phyloP scores from a whole-genome alignment of 2,888 invertebrate genomes.

The Copidosoma aretas region DNA sequence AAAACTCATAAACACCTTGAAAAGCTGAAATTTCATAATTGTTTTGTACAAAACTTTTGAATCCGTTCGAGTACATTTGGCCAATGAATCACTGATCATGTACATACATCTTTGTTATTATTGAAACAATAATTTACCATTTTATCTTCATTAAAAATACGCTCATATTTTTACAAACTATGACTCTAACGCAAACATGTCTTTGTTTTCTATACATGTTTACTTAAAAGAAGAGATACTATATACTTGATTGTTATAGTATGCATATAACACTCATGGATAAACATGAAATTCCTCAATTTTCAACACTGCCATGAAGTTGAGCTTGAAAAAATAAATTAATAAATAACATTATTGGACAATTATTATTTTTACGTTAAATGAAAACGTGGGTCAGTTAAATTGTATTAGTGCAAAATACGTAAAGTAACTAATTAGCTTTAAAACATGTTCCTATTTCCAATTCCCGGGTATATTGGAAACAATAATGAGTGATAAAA shows the following conservation, averaged over 20 bases:
- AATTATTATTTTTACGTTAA: slow-evolving; percentile 21
- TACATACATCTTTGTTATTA: slow-evolving; percentile 43
- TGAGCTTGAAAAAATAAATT: slow-evolving; percentile 28
- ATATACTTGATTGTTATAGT: slow-evolving; percentile 7
- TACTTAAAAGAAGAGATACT: slow-evolving; percentile 20
- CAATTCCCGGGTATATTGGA: slow-evolving; percentile 34
- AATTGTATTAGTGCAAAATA: slow-evolving; percentile 30
- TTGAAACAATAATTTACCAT: slow-evolving; percentile 24
- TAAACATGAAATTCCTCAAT: slow-evolving; percentile 32
- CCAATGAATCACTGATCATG: slow-evolving; percentile 43
- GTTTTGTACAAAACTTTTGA: slow-evolving; percentile 42
- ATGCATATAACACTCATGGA: slow-evolving; percentile 16
- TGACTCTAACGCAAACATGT: slow-evolving; percentile 28
- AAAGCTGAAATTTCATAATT: slow-evolving; percentile 52
- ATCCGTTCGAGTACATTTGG: slow-evolving; percentile 42
- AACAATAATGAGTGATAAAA: slow-evolving; percentile 35
- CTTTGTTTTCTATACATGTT: slow-evolving; percentile 21
- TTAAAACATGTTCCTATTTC: slow-evolving; percentile 38
- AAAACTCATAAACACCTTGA: slow-evolving; percentile 55
- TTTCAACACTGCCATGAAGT: slow-evolving; percentile 36
- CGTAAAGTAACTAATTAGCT: slow-evolving; percentile 26
- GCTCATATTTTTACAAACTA: slow-evolving; percentile 31
- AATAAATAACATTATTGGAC: slow-evolving; percentile 12
- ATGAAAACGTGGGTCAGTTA: slow-evolving; percentile 26
- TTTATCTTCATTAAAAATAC: slow-evolving; percentile 30